Evolutionary conservation across 1,140 invertebrate species (phyloP).

Genomic region (Drosophila littoralis): DNA sequence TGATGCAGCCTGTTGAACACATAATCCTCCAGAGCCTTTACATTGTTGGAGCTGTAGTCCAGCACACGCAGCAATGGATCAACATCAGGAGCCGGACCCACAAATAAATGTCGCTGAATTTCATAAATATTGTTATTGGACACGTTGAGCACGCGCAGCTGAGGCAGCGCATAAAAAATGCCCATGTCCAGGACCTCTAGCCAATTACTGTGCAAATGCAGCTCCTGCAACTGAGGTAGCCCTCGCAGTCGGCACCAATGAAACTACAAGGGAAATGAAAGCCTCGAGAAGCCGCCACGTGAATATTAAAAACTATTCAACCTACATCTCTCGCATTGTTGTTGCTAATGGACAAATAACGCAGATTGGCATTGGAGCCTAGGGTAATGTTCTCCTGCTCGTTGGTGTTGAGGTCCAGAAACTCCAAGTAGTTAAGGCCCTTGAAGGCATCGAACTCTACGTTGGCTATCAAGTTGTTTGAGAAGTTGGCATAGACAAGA

Average conservation of each 20-base stretch:
- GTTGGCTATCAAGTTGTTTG: conserved; percentile 59
- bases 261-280: conserved; percentile 38
- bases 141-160: conserved; percentile 59
- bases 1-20: conserved; percentile 50
- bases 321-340: conserved; percentile 69
- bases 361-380: conserved; percentile 46
- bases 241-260: conserved; percentile 48
- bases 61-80: conserved; percentile 44
- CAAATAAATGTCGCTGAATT: conserved; percentile 50
- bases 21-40: conserved; percentile 36
- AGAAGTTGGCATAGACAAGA: conserved; percentile 70
- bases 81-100: conserved; percentile 21
- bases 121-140: conserved; percentile 65
- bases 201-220: conserved; percentile 66
- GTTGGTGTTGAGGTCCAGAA: conserved; percentile 66
- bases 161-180: conserved; percentile 56
- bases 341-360: conserved; percentile 60
- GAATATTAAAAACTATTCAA: conserved; percentile 1
- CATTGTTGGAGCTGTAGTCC: conserved; percentile 74
- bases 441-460: conserved; percentile 55
- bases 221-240: conserved; percentile 50
- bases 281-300: background rate
- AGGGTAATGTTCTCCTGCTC: conserved; percentile 61
- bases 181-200: conserved; percentile 55
- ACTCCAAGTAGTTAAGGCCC: conserved; percentile 33